Conservation (phyloP, 2,113 vertebrate species). For the Indicator maculatus region DNA sequence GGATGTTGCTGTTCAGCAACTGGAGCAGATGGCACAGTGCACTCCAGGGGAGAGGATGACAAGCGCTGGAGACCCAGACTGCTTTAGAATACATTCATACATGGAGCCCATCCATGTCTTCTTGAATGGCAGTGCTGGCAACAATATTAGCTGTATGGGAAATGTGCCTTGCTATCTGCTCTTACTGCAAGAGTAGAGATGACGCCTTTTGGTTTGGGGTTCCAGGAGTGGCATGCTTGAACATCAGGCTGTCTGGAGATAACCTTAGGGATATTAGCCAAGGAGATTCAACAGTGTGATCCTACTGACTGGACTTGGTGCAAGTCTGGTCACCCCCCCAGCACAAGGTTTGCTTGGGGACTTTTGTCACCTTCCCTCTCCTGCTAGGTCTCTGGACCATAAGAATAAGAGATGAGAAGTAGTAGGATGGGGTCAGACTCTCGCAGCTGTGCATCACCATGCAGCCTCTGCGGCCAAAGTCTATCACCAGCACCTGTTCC, state of each 20-base stretch:
- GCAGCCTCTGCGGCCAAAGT: background rate
- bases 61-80: background rate
- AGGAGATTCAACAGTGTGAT: background rate
- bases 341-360: background rate
- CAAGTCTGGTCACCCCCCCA: background rate
- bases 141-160: background rate
- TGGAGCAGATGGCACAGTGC: background rate
- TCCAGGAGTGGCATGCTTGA: background rate
- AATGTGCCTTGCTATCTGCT: background rate
- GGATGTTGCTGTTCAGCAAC: background rate
- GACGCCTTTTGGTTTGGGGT: background rate
- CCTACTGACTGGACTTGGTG: background rate
- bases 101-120: background rate
- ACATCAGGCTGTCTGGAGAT: background rate
- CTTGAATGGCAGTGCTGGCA: background rate
- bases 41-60: background rate
- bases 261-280: background rate
- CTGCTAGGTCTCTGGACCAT: rapidly evolving
- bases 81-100: background rate
- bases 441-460: background rate
- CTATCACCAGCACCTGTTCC: background rate
- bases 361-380: background rate
- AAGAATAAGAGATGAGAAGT: background rate
- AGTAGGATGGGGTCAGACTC: background rate
- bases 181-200: background rate